Base-by-base conservation (phyloP, 2,888 invertebrate genomes). In the Elmis aenea region DNA sequence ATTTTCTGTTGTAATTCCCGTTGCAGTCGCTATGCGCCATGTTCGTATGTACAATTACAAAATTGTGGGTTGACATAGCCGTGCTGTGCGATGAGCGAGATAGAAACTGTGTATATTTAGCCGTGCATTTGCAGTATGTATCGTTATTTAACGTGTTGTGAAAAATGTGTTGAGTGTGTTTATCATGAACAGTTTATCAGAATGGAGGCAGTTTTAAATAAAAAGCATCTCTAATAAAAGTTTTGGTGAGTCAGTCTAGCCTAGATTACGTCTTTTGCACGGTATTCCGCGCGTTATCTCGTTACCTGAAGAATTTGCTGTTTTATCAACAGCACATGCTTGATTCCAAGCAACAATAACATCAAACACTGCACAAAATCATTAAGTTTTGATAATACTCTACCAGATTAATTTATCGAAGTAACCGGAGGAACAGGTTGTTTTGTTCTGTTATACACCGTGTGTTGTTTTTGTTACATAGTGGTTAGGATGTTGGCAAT, bases 61-160 rank as follows among this genome's bases (percentile, higher is more conserved):
- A 18, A 18, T 18, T 5, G 18, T 18, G 8, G 5, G 8, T 5
- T 8, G 8, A 32, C 29, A 33, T 36, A 36, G 34, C 28, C 35
- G 27, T 35, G 26, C 15, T 31, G 44, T 38, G 42, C 38, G 30
- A 38, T 39, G 57, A 61, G 59, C 56, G 61, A 58, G 59, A 61
- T 56, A 57, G 61, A 54, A 55, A 54, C 42, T 55, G 57, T 55
- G 56, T 59, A 58, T 55, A 59, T 59, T 61, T 59, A 58, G 58
- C 57, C n/a, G 55, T 53, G 51, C 53, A 53, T 51, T 52, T 57
- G 52, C 51, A 54, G 52, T 48, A 54, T 54, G 54, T 57, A 54
- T 57, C 51, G 54, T 54, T 52, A 42, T 55, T 57, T 57, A 55
- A 54, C 51, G 46, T 51, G 52, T 39, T 47, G 38, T 44, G 53